Base-by-base conservation (phyloP, 2,888 invertebrate species). In the Tipula confusa region DNA sequence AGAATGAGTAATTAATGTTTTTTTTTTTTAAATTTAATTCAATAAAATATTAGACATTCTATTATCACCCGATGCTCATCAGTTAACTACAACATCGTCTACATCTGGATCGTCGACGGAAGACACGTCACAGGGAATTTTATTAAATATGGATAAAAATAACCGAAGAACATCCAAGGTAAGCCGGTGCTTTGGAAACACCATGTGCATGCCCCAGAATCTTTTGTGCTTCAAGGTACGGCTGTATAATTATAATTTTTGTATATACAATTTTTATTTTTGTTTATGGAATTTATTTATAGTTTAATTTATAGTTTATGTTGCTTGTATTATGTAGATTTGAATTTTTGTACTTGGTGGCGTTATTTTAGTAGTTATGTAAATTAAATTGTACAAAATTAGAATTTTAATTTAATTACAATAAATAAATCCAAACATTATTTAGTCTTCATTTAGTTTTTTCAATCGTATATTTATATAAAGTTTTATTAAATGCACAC, bases 171-270 rank as follows among this genome's bases (percentile, higher is more conserved):
- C 87, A 86, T 87, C 91, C 90, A 92, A 93, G 93, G 92, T 93
- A 93, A 92, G 93, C 91, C 89, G 91, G 89, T 91, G 92, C 91
- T 91, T 92, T 91, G 91, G 92, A 90, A 92, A 93, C 92, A 93
- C 93, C 91, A 93, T 94, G 92, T 95, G 94, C 94, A 94, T 94
- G 94, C 94, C 94, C 91, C 92, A 90, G 90, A 92, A 93, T 93
- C 93, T 94, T 92, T 94, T 94, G 92, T 95, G 94, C 94, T 94
- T 94, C 92, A 94, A 95, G 94, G 94, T 95, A 93, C 91, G 92
- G 91, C 91, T 91, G 87, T 87, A 86, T 87, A 86, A 87, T 86
- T 86, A 86, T 87, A 88, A 87, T 88, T 87, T 89, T 88, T 88
- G 86, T 87, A 87, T 13, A 79, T 43, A 36, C 36, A 43, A 79